Evolutionary conservation across 2,113 vertebrate species (phyloP).

Genomic region (Patagioenas fasciata): DNA sequence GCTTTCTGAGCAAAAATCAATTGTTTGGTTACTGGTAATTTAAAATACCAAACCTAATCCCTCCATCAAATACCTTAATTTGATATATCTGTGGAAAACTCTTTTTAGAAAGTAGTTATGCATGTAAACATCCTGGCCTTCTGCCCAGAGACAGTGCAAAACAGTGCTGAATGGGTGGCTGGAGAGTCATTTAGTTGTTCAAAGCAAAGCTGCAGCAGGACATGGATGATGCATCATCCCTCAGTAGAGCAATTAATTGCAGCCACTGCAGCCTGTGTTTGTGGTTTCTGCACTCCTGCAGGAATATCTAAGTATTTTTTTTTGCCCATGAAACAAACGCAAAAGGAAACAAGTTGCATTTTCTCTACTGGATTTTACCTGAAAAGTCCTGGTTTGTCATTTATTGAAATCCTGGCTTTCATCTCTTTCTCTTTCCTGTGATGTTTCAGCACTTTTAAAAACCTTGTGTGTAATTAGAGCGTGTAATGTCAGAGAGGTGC

Average conservation of each 20-base stretch:
- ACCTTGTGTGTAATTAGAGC: not conserved
- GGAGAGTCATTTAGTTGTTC: not conserved
- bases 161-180: not conserved
- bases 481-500: not conserved
- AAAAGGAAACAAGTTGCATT: not conserved
- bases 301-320: not conserved
- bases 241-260: not conserved
- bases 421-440: not conserved
- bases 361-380: not conserved
- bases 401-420: not conserved
- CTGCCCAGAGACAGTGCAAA: not conserved
- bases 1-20: not conserved
- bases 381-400: rapidly evolving
- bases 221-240: not conserved
- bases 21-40: not conserved
- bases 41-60: not conserved
- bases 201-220: not conserved
- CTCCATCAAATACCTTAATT: not conserved
- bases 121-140: not conserved
- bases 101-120: not conserved
- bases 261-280: not conserved
- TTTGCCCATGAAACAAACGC: not conserved
- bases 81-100: not conserved
- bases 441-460: not conserved
- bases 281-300: not conserved